Percentiles rank a stretch among this genome's conserved stretches.
These are phyloP conservation scores for Zaprionus obscuricornis DNA, from an alignment of 2,888 invertebrate genomes.

Conservation along the genomic window DNA sequence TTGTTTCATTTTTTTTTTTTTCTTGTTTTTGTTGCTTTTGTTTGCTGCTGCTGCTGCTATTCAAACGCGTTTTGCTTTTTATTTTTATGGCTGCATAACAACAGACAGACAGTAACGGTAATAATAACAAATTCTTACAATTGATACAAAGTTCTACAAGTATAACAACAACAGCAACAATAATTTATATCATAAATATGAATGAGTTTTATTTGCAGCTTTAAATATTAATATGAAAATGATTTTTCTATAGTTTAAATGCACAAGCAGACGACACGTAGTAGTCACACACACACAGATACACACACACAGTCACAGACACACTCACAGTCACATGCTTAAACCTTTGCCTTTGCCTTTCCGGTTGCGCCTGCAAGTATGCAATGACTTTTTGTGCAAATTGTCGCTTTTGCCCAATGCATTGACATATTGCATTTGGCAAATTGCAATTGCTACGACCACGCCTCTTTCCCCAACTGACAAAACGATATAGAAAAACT, in stretches of 20 bases:
- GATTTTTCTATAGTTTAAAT: conserved; percentile 24
- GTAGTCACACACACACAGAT: not conserved
- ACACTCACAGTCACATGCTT: not conserved
- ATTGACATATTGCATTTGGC: too few species aligned
- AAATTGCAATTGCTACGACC: conserved; percentile 21
- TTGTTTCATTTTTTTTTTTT: conserved; percentile 2
- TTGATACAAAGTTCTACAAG: conserved; percentile 20
- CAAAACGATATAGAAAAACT: conserved; percentile 20
- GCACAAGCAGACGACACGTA: conserved; percentile 1
- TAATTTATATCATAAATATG: conserved; percentile 48
- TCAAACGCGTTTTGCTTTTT: too few species aligned
- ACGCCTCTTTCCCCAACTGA: conserved; percentile 1
- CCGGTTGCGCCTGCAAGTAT: conserved; percentile 43
- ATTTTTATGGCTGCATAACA: conserved; percentile 11
- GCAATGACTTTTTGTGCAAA: conserved; percentile 21
- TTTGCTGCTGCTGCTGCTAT: too few species aligned
- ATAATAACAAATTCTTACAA: too few species aligned
- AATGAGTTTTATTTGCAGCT: conserved; percentile 33
- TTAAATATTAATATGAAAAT: conserved; percentile 40
- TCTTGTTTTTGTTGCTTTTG: too few species aligned
- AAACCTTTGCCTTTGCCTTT: conserved; percentile 9
- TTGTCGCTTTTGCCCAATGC: conserved; percentile 21
- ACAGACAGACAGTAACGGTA: too few species aligned
- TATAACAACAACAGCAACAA: not conserved
- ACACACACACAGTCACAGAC: not conserved